Base-by-base conservation (phyloP, 1,140 invertebrate species). In the Drosophila biarmipes region DNA sequence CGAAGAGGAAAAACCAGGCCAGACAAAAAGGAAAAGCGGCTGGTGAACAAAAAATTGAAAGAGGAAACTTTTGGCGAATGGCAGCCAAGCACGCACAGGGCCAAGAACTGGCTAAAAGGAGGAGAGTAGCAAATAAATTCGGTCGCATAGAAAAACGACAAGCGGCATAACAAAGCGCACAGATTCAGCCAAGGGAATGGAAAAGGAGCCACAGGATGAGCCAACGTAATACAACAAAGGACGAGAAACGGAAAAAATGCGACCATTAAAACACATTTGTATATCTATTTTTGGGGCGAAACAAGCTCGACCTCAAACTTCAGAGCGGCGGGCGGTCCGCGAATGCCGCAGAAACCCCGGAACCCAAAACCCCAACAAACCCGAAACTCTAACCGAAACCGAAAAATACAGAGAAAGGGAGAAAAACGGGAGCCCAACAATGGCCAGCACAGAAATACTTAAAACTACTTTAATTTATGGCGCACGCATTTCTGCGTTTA, bases 391-490 rank as follows among this genome's bases (percentile, higher is more conserved):
- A 68, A 29, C 42, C 45, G 15, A 59, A 61, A 42, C 52, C 46
- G 17, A 38, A 69, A 71, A 57, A 59, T 58, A 68, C n/a, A 57
- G 55, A 57, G 55, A 40, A 40, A 54, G 2, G 55, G 48, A 54
- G 38, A 24, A 34, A 24, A 35, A 7, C 21, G 29, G 27, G 12
- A 46, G 29, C 27, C 42, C 19, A 59, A 64, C 38, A 67, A 73
- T 58, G 64, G 58, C 51, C 54, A 49, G 17, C 46, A 56, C 34
- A 57, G 43, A 72, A 67, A 56, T 76, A 86, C 82, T 86, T 82
- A 89, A 86, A 86, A 86, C 82, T 86, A 86, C 82, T 86, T 86
- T 86, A 86, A 86, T 87, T 86, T 86, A 86, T 87, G 82, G 82
- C 73, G 59, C 84, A 86, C 82, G 82, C 82, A 86, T 86, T 86